These are phyloP conservation scores for Holacanthella duospinosa DNA, from an alignment of 2,888 invertebrate species.

Conservation along the genomic window DNA sequence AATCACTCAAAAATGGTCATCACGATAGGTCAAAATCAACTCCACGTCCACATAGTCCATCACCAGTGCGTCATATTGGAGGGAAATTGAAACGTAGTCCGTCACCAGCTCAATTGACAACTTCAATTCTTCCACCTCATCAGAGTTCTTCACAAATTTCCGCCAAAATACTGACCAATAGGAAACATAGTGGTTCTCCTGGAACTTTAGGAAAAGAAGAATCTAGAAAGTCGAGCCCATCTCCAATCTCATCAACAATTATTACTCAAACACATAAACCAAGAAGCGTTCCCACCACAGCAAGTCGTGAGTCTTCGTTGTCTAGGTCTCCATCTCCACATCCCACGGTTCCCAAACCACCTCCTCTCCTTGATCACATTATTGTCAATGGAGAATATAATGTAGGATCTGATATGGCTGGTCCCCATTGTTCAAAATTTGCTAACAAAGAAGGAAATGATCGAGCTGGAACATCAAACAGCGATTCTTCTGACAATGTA, in stretches of 20 bases:
- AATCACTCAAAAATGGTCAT: background rate
- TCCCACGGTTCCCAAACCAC: background rate
- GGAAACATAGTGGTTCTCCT: background rate
- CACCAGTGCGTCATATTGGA: background rate
- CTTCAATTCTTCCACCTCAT: background rate
- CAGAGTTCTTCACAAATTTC: background rate
- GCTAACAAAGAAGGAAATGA: background rate
- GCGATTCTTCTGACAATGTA: conserved; percentile 36
- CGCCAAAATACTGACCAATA: background rate
- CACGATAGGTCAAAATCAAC: background rate
- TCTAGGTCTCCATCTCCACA: background rate
- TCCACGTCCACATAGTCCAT: background rate
- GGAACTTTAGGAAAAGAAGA: background rate
- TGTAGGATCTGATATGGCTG: conserved; percentile 22
- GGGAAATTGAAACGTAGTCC: background rate
- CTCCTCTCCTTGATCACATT: background rate
- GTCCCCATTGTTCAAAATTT: conserved; percentile 32
- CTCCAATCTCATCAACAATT: background rate
- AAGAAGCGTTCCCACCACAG: background rate
- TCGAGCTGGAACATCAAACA: conserved; percentile 11
- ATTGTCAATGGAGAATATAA: conserved; percentile 23
- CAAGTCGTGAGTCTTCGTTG: background rate
- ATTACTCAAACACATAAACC: background rate
- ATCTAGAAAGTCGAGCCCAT: too few relatives aligned
- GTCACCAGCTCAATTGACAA: background rate